These are phyloP conservation scores for Oreohelix idahoensis DNA, from an alignment of 1,140 invertebrate genomes.

Conservation along the genomic window DNA sequence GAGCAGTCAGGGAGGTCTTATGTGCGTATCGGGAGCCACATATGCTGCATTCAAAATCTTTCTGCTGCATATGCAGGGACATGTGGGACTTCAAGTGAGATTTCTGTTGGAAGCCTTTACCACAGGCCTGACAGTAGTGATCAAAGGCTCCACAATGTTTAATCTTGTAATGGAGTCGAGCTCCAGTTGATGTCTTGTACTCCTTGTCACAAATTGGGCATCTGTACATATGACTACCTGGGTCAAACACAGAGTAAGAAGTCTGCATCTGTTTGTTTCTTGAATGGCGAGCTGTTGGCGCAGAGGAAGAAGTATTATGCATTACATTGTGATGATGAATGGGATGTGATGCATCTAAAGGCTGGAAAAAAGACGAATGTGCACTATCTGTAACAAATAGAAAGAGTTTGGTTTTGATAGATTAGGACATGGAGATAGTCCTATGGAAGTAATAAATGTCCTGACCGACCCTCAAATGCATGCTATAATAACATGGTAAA, in stretches of 20 bases:
- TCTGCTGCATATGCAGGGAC: constrained; percentile 42
- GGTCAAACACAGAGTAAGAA: constrained; percentile 11
- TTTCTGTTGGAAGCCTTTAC: constrained; percentile 47
- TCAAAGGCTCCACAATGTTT: constrained; percentile 45
- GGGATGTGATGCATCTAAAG: neutral
- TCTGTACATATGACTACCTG: constrained; percentile 1
- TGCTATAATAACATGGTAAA: neutral
- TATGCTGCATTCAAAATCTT: constrained; percentile 42
- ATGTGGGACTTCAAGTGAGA: constrained; percentile 45
- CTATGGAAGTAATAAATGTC: neutral
- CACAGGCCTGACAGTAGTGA: constrained; percentile 44
- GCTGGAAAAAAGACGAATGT: constrained; percentile 6
- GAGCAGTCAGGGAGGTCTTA: constrained; percentile 44
- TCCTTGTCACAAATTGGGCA: constrained; percentile 42
- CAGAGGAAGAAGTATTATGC: neutral
- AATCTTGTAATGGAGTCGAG: constrained; percentile 37
- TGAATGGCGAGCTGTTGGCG: neutral
- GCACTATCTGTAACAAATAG: constrained; percentile 16
- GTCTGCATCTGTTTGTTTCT: neutral
- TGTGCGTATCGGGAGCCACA: constrained; percentile 46
- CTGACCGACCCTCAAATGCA: neutral
- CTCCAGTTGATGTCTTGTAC: constrained; percentile 42
- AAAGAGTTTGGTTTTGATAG: neutral
- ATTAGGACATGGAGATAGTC: neutral
- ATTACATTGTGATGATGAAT: neutral